Percentiles rank a stretch among this genome's conserved stretches.
phyloP scores from a whole-genome alignment of 2,888 invertebrate species.

The Vesta saturnalis region DNA sequence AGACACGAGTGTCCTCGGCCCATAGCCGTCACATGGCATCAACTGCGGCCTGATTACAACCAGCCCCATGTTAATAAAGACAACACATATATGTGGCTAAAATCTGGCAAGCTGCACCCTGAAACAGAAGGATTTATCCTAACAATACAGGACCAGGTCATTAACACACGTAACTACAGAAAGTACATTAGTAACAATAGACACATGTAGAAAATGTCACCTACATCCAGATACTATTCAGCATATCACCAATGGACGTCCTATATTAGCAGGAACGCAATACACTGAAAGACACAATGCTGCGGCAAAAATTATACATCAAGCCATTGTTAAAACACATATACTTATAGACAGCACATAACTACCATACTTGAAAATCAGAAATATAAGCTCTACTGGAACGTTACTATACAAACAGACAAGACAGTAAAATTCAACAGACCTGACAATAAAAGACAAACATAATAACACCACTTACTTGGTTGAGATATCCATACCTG shows the following conservation, averaged over 20 bases:
- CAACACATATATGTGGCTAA: slow-evolving; percentile 13
- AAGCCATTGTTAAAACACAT: not conserved
- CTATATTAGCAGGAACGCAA: slow-evolving; percentile 17
- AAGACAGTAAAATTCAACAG: not conserved
- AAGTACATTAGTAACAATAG: slow-evolving; percentile 6
- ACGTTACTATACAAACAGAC: not conserved
- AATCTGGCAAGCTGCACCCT: slow-evolving; percentile 6
- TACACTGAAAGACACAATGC: slow-evolving; percentile 24
- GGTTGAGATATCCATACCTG: not conserved
- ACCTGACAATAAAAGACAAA: not conserved
- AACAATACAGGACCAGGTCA: slow-evolving; percentile 23
- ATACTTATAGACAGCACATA: not conserved
- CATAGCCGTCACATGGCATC: no score
- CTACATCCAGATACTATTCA: slow-evolving; percentile 16
- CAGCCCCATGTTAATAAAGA: no score
- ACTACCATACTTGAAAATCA: not conserved
- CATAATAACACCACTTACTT: not conserved
- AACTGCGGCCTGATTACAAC: no score
- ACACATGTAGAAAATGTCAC: slow-evolving; percentile 22
- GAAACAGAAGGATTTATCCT: slow-evolving; percentile 23
- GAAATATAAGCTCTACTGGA: not conserved
- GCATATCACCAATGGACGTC: slow-evolving; percentile 15
- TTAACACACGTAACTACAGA: slow-evolving; percentile 21
- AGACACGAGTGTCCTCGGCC: no score
- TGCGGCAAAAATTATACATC: slow-evolving; percentile 18